Base-by-base conservation (phyloP, 2,888 invertebrate genomes). In the Glaucopsyche alexis region DNA sequence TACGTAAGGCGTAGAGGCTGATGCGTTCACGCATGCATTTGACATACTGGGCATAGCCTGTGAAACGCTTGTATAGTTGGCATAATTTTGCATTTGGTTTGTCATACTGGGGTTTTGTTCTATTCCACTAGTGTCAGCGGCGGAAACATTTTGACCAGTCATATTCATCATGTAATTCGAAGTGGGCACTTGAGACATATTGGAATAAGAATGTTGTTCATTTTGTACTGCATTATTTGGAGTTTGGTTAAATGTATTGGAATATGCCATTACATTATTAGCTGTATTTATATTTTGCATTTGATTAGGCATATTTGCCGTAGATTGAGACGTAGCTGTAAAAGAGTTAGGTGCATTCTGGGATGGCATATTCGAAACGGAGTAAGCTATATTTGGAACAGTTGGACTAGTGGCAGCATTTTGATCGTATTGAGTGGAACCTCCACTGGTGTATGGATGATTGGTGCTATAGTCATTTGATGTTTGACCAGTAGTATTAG, bases 401-500 rank as follows among this genome's bases (percentile, higher is more conserved):
- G 74, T 47, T 60, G 70, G 70, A 50, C 29, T 50, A 60, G 42
- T 75, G 40, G 75, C 73, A 16, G 73, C 71, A 7, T 72, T 72
- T 74, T 82, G 84, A n/a, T 76, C 78, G 75, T 76, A 78, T 71
- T 77, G 79, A 50, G 74, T 74, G 74, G 66, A 66, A 2, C 83
- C 76, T 0, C 86, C 86, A 40, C 73, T 80, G 19, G 82, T 81
- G 75, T 87, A 86, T 0, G 89, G 86, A 66, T 89, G 90, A 73
- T 87, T 87, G 49, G 85, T 78, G 55, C 76, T 80, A 73, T 86
- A 86, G 7, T 89, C 89, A 0, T 87, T 77, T 0, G 86, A 81
- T 1, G 84, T 71, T 74, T 86, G 87, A 0, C 89, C 77, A 2
- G 84, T 83, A 75, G 87, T 83, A 72, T 79, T 86, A 0, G 87